Evolutionary conservation across 2,113 vertebrate species (phyloP).

Genomic region (Chionis minor): DNA sequence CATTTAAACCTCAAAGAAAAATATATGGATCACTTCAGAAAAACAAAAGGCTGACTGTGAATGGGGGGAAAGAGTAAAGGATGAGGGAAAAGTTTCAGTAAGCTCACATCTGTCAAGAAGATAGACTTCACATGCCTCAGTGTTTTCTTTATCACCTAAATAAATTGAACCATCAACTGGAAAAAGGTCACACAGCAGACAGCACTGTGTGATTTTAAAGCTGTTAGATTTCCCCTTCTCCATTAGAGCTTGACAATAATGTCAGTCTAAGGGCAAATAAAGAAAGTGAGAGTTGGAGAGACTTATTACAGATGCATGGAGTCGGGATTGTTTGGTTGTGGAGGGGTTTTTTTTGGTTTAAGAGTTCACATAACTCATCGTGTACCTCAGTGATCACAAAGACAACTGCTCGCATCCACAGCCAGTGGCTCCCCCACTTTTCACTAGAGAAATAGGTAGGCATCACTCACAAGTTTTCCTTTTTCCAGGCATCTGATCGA

Average conservation of each 20-base stretch:
- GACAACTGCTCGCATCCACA: neutral
- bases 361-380: neutral
- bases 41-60: constrained; percentile 33
- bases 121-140: constrained; percentile 53
- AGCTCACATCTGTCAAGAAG: constrained; percentile 52
- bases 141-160: constrained; percentile 69
- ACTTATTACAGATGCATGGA: constrained; percentile 41
- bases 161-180: constrained; percentile 67
- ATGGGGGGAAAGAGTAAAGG: constrained; percentile 1
- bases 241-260: constrained; percentile 63
- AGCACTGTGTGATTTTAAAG: constrained; percentile 53
- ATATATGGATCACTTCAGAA: constrained; percentile 10
- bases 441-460: neutral
- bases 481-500: neutral
- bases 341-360: neutral
- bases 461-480: neutral
- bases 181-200: constrained; percentile 63
- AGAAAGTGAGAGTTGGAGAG: constrained; percentile 52
- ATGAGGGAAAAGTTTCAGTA: constrained; percentile 36
- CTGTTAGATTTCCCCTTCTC: constrained; percentile 65
- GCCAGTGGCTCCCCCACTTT: neutral
- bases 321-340: neutral
- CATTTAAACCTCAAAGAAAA: constrained; percentile 41
- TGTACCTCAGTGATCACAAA: neutral
- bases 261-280: constrained; percentile 71